Conservation (phyloP, 2,888 invertebrate species). For the Ormia ochracea region DNA sequence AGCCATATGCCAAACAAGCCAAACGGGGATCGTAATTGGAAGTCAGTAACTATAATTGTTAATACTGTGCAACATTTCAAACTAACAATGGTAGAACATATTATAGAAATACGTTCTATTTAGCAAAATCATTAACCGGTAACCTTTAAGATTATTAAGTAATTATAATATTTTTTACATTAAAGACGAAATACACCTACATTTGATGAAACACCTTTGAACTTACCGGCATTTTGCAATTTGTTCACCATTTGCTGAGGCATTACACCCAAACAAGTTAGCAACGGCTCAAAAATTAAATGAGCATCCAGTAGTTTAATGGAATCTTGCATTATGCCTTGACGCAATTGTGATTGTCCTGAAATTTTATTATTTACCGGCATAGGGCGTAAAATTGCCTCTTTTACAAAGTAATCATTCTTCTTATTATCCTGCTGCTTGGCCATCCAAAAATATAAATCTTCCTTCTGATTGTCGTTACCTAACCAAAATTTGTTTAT, state of each 20-base stretch:
- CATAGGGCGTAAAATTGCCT: constrained; percentile 79
- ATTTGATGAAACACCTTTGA: neutral
- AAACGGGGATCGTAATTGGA: too few relatives aligned
- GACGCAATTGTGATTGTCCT: constrained; percentile 78
- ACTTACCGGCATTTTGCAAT: constrained; percentile 72
- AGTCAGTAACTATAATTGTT: too few relatives aligned
- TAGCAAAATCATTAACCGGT: too few relatives aligned
- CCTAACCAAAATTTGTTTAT: constrained; percentile 75
- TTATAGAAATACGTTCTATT: too few relatives aligned
- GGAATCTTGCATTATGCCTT: constrained; percentile 87
- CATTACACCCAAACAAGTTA: constrained; percentile 92
- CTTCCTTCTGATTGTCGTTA: constrained; percentile 83
- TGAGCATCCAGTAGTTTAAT: constrained; percentile 93
- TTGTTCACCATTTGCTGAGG: constrained; percentile 86
- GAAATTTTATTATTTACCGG: constrained; percentile 77
- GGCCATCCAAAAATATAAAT: constrained; percentile 97
- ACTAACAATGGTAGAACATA: too few relatives aligned
- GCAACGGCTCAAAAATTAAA: constrained; percentile 93
- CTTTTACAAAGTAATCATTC: constrained; percentile 75
- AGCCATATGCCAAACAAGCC: too few relatives aligned
- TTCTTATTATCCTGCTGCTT: constrained; percentile 83
- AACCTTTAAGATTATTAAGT: neutral
- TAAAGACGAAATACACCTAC: too few relatives aligned
- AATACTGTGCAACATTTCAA: too few relatives aligned
- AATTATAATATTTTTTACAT: neutral